Evolutionary conservation across 2,797 vertebrate genomes (phyloP).

Genomic region (Linurgus olivaceus): DNA sequence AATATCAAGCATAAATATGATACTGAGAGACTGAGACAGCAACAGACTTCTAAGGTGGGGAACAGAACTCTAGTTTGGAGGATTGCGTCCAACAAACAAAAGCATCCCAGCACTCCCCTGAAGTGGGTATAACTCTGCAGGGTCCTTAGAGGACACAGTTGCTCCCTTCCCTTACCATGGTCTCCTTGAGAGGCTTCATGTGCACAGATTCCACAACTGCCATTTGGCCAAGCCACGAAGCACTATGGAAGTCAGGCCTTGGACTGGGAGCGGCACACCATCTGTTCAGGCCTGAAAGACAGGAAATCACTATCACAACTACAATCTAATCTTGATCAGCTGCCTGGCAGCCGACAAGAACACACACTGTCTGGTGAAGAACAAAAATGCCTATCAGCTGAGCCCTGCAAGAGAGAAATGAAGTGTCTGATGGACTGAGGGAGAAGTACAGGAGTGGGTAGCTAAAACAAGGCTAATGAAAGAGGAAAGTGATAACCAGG

Average conservation of each 20-base stretch:
- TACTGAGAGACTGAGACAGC: background rate
- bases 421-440: background rate
- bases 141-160: background rate
- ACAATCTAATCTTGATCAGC: background rate
- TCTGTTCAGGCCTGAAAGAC: constrained; percentile 30
- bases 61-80: background rate
- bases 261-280: constrained; percentile 14
- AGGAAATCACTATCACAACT: constrained; percentile 27
- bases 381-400: background rate
- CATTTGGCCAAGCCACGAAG: background rate
- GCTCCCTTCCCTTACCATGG: background rate
- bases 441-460: background rate
- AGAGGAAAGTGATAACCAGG: background rate
- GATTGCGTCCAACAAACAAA: background rate
- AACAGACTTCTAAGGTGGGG: background rate
- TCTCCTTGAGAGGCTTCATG: background rate
- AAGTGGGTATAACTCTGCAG: background rate
- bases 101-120: background rate
- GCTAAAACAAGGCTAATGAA: background rate
- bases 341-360: constrained; percentile 18
- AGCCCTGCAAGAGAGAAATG: background rate
- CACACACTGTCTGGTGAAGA: background rate
- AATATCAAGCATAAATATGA: background rate
- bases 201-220: background rate
- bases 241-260: background rate